Evolutionary conservation across 2,113 vertebrate genomes (phyloP).

Genomic region (Garra rufa): DNA sequence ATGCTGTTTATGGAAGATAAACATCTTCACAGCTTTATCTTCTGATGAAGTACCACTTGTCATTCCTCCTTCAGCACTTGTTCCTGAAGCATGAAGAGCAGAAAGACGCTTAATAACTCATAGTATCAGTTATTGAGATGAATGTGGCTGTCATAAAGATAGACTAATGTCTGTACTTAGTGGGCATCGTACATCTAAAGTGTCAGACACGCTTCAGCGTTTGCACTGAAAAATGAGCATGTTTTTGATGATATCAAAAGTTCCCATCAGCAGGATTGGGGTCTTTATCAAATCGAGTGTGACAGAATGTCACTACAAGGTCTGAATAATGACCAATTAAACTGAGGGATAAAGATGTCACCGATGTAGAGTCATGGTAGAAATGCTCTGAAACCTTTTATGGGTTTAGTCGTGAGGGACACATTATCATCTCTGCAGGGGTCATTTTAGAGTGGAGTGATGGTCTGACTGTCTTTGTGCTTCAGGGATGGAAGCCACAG

Average conservation of each 20-base stretch:
- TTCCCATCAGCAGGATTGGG: not conserved
- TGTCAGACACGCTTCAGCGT: not conserved
- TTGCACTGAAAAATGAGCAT: slow-evolving; percentile 20
- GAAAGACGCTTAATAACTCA: slow-evolving; percentile 10
- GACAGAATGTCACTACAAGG: slow-evolving; percentile 33
- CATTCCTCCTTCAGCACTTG: slow-evolving; percentile 8
- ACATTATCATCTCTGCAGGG: not conserved
- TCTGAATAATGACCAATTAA: slow-evolving; percentile 40
- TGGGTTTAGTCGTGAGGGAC: not conserved
- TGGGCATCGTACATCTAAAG: not conserved
- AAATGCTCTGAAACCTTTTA: not conserved
- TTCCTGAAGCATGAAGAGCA: slow-evolving; percentile 27
- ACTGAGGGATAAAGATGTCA: slow-evolving; percentile 23
- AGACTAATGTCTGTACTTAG: slow-evolving; percentile 14
- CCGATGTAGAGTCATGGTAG: slow-evolving; percentile 7
- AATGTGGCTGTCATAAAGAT: slow-evolving; percentile 25
- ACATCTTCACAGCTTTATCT: slow-evolving; percentile 21
- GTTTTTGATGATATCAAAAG: not conserved
- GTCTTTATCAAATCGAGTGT: slow-evolving; percentile 36
- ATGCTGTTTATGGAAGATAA: slow-evolving; percentile 52
- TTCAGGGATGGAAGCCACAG: slow-evolving; percentile 72
- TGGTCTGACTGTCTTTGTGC: slow-evolving; percentile 20
- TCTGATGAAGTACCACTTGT: slow-evolving; percentile 12
- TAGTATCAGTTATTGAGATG: slow-evolving; percentile 18
- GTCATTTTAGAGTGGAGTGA: slow-evolving; percentile 5